phyloP scores from a whole-genome alignment of 2,888 invertebrate species.

The Tinea trinotella region DNA sequence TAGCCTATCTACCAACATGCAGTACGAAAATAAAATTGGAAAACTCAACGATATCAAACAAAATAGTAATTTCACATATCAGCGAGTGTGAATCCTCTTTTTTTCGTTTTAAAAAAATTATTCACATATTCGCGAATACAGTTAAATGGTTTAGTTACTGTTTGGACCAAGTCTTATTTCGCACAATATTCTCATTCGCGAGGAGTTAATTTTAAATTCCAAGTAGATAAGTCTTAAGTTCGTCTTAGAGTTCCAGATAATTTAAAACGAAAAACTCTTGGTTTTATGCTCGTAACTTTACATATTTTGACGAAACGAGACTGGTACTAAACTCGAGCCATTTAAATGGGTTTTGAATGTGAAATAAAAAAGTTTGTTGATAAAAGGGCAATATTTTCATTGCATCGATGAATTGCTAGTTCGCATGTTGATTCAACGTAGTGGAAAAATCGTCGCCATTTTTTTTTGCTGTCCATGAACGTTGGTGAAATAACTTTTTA shows the following conservation, averaged over 20 bases:
- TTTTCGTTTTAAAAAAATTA: conserved; percentile 23
- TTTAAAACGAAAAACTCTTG: no score
- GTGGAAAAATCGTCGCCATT: conserved; percentile 44
- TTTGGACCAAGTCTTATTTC: no score
- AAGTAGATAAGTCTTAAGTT: no score
- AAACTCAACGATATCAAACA: conserved; percentile 22
- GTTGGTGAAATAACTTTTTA: conserved; percentile 14
- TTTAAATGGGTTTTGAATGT: conserved; percentile 29
- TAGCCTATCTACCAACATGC: conserved; percentile 15
- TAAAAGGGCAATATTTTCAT: conserved; percentile 63
- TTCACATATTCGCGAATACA: conserved; percentile 28
- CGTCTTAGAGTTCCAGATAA: no score
- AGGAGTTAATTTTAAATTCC: no score
- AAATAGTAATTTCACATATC: conserved; percentile 58
- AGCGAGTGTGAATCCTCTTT: conserved; percentile 41
- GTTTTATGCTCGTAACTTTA: neutral
- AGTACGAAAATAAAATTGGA: conserved; percentile 30
- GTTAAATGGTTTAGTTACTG: no score
- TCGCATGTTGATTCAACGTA: conserved; percentile 51
- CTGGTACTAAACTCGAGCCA: no score
- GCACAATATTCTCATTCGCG: no score
- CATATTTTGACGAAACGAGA: no score
- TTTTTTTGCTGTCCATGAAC: conserved; percentile 21
- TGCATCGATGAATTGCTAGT: conserved; percentile 55
- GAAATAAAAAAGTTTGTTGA: conserved; percentile 42